phyloP scores from a whole-genome alignment of 1,140 invertebrate species.

The Brachionus manjavacas region DNA sequence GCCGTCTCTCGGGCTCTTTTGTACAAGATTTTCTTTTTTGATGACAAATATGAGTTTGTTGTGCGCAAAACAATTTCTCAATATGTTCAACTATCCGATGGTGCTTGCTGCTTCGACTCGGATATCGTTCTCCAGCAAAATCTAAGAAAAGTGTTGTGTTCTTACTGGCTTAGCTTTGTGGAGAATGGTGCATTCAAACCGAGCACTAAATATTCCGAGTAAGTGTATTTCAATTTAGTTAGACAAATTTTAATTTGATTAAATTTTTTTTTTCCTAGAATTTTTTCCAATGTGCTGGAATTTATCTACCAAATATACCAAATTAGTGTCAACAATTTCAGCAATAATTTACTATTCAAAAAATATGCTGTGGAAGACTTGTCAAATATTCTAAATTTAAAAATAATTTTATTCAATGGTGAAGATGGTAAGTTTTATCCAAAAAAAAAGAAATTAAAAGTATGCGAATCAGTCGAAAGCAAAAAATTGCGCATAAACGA shows the following conservation, averaged over 20 bases:
- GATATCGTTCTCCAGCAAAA: not conserved
- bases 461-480: not conserved
- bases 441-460: not conserved
- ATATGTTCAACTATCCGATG: not conserved
- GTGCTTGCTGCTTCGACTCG: not conserved
- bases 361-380: not conserved
- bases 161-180: slow-evolving; percentile 36
- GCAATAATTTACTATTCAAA: not conserved
- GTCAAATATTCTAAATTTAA: slow-evolving; percentile 10
- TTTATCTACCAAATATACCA: slow-evolving; percentile 32
- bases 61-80: not conserved
- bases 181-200: not conserved
- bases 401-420: slow-evolving; percentile 20
- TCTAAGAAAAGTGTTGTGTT: not conserved
- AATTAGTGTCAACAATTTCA: slow-evolving; percentile 33
- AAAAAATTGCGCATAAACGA: slow-evolving; percentile 6
- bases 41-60: slow-evolving; percentile 31
- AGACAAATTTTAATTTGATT: not conserved
- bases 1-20: not conserved
- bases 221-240: not conserved
- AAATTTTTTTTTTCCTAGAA: not conserved
- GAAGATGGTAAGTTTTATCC: not conserved
- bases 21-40: slow-evolving; percentile 36
- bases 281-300: slow-evolving; percentile 11
- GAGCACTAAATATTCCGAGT: not conserved